phyloP scores from a whole-genome alignment of 1,140 invertebrate genomes.

The Pogonomyrmex barbatus region DNA sequence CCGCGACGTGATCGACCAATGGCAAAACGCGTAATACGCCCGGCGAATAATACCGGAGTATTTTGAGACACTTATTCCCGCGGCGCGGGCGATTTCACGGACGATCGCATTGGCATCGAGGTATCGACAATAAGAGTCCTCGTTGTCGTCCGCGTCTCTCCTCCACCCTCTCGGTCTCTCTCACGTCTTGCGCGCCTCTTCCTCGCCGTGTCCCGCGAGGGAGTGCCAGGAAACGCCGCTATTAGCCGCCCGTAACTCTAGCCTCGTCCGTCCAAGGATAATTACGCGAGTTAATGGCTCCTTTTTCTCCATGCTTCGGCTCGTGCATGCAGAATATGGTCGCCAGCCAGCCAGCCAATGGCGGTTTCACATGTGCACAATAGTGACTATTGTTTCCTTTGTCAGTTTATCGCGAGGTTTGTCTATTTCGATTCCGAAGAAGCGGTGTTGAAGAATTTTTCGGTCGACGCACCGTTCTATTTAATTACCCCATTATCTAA shows the following conservation, averaged over 20 bases:
- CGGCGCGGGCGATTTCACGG: conserved; percentile 58
- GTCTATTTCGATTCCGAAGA: conserved; percentile 4
- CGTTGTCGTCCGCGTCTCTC: conserved; percentile 48
- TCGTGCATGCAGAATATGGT: conserved; percentile 46
- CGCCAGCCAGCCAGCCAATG: background rate
- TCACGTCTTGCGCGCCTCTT: conserved; percentile 36
- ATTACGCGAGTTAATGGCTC: conserved; percentile 82
- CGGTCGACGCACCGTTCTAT: background rate
- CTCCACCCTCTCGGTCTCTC: conserved; percentile 2
- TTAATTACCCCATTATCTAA: background rate
- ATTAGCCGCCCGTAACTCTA: conserved; percentile 81
- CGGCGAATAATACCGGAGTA: conserved; percentile 19
- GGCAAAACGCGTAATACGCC: conserved; percentile 1
- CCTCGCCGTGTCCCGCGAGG: conserved; percentile 71
- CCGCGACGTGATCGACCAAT: too few species aligned
- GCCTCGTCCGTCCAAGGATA: conserved; percentile 81
- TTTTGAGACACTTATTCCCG: conserved; percentile 58
- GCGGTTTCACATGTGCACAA: conserved; percentile 8
- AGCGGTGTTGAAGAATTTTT: background rate
- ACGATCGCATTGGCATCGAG: conserved; percentile 63
- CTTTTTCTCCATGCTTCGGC: conserved; percentile 71
- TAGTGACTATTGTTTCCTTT: conserved; percentile 13
- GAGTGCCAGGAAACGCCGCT: conserved; percentile 82
- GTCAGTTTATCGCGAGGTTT: background rate
- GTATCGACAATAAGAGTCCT: conserved; percentile 70